Base-by-base conservation (phyloP, 2,888 invertebrate genomes). In the Imbricaverruca yamaguchii region DNA sequence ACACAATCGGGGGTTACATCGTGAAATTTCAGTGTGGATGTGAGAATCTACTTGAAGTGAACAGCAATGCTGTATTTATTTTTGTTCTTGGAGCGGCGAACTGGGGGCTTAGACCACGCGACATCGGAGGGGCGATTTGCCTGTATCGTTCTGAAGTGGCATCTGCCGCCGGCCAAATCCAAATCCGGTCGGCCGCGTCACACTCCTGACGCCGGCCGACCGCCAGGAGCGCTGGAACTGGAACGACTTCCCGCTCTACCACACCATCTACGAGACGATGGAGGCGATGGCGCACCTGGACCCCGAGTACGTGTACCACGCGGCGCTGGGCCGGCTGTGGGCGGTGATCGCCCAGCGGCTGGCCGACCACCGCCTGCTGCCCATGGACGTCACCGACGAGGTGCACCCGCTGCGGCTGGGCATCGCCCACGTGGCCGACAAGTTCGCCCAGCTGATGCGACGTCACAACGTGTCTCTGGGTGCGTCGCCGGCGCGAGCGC, bases 181-280 rank as follows among this genome's bases (percentile, higher is more conserved):
- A 39, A 39, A 39, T 39, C 39, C 4, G 4, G 2, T 39, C 39
- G 39, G 39, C 39, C 39, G 39, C 39, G 4, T 39, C 39, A 39
- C 4, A 39, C 4, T 39, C 39, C 39, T 39, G 39, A 39, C 39
- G 39, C 39, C 39, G 57, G 21, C 80, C 23, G 67, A 61, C 15
- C 81, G 81, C 69, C 79, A 79, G 79, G 81, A 82, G 11, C 82
- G 83, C 65, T 83, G 82, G 80, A 61, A 80, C 79, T 81, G 83
- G 81, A 81, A 81, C n/a, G 84, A 84, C 79, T 87, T 86, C 82
- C 87, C 87, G 18, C 86, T 86, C 13, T 86, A 86, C 82, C 87
- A 86, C 82, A 87, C 87, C 0, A 83, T 86, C n/a, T 85, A 86
- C 57, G 87, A 87, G 80, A 86, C 85, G 18, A 86, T 85, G 82